Evolutionary conservation across 2,113 vertebrate species (phyloP).

Genomic region (Solea senegalensis): DNA sequence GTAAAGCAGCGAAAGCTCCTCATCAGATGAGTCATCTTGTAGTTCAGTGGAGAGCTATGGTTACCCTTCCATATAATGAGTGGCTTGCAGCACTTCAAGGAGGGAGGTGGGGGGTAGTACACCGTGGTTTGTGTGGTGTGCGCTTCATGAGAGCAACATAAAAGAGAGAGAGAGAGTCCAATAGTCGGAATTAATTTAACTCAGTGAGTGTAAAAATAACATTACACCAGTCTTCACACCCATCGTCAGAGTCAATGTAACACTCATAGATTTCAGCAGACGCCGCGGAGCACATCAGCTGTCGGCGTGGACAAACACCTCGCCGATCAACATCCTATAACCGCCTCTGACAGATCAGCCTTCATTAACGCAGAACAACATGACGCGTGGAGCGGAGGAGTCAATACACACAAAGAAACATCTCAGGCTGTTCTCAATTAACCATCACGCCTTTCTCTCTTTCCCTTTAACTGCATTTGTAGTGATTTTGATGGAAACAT

Average conservation of each 20-base stretch:
- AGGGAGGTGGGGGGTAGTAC: not conserved
- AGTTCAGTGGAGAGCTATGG: not conserved
- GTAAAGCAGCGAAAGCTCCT: not conserved
- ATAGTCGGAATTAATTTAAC: slow-evolving; percentile 5
- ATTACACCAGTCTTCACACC: slow-evolving; percentile 7
- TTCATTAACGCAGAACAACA: not conserved
- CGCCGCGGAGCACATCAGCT: not conserved
- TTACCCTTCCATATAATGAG: slow-evolving; percentile 20
- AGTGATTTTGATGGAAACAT: no score
- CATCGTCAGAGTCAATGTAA: slow-evolving; percentile 9
- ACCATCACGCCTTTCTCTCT: no score
- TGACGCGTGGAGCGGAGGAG: not conserved
- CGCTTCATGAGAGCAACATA: slow-evolving; percentile 4
- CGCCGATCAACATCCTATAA: slow-evolving; percentile 14
- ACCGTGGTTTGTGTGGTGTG: not conserved
- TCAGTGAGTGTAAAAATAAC: slow-evolving; percentile 20
- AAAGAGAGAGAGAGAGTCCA: not conserved
- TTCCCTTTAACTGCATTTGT: no score
- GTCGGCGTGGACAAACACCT: slow-evolving; percentile 11
- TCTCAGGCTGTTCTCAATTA: not conserved
- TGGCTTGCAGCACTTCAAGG: not conserved
- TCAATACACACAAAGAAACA: not conserved
- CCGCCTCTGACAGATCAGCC: not conserved
- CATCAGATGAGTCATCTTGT: slow-evolving; percentile 14
- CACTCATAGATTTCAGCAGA: slow-evolving; percentile 9